phyloP scores from a whole-genome alignment of 2,113 vertebrate genomes.

The Vimba vimba region DNA sequence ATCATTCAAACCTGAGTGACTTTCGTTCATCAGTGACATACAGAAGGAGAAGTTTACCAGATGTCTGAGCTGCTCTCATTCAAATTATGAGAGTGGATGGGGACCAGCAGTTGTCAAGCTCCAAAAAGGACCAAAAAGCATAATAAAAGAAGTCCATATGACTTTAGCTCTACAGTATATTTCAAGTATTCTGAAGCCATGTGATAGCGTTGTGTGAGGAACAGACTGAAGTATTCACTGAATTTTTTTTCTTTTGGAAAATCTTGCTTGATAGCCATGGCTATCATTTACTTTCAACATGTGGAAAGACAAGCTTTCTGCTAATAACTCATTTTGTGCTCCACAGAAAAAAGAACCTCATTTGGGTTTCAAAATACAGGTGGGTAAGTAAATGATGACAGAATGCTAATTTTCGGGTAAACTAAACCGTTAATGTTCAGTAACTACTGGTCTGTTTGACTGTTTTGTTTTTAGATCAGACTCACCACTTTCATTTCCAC shows the following conservation, averaged over 20 bases:
- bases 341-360: neutral
- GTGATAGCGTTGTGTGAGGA: neutral
- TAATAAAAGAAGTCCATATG: neutral
- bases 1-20: neutral
- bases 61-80: neutral
- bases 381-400: neutral
- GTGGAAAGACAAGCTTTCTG: neutral
- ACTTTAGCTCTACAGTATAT: neutral
- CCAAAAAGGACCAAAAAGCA: neutral
- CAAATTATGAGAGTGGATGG: neutral
- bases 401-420: neutral
- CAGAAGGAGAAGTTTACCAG: neutral
- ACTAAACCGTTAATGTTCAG: neutral
- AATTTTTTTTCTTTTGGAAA: no score
- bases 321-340: neutral
- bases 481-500: conserved; percentile 85
- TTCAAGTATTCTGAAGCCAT: neutral
- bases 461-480: neutral
- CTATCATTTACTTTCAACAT: neutral
- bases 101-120: neutral
- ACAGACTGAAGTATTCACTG: neutral
- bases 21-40: neutral
- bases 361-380: neutral
- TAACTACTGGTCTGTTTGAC: neutral
- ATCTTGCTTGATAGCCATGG: no score